These are phyloP conservation scores for Dysmachus trigonus DNA, from an alignment of 2,888 invertebrate genomes.

Conservation along the genomic window DNA sequence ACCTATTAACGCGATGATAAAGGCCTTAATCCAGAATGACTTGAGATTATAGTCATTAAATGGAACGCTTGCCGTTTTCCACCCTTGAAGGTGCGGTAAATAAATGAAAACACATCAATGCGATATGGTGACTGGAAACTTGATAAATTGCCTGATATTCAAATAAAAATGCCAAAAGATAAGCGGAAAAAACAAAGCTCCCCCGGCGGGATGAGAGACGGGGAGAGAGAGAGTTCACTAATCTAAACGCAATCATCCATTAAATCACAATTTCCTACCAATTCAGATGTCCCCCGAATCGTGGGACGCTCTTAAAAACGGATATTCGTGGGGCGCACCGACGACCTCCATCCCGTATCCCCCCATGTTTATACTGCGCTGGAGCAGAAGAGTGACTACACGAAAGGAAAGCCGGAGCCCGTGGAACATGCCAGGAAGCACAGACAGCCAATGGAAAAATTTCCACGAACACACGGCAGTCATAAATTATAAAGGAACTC, in stretches of 20 bases:
- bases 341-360: not conserved
- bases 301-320: conserved; percentile 40
- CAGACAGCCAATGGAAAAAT: conserved; percentile 49
- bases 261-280: conserved; percentile 54
- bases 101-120: conserved; percentile 33
- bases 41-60: conserved; percentile 20
- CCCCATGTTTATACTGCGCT: not conserved
- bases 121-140: conserved; percentile 26
- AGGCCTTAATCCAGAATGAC: not conserved
- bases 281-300: conserved; percentile 49
- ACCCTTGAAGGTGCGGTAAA: not conserved
- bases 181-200: conserved; percentile 52
- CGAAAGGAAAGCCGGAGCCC: not conserved
- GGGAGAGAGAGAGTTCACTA: conserved; percentile 45
- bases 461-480: conserved; percentile 51
- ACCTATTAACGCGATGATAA: not conserved
- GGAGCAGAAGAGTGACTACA: conserved; percentile 10
- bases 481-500: conserved; percentile 53
- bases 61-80: not conserved
- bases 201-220: conserved; percentile 39
- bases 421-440: conserved; percentile 47
- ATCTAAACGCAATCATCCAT: conserved; percentile 54
- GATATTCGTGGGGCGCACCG: conserved; percentile 30
- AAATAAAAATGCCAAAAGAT: conserved; percentile 53
- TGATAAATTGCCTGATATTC: conserved; percentile 53